Percentiles rank a stretch among this genome's conserved stretches.
phyloP scores from a whole-genome alignment of 2,113 vertebrate species.

The Lepus americanus region DNA sequence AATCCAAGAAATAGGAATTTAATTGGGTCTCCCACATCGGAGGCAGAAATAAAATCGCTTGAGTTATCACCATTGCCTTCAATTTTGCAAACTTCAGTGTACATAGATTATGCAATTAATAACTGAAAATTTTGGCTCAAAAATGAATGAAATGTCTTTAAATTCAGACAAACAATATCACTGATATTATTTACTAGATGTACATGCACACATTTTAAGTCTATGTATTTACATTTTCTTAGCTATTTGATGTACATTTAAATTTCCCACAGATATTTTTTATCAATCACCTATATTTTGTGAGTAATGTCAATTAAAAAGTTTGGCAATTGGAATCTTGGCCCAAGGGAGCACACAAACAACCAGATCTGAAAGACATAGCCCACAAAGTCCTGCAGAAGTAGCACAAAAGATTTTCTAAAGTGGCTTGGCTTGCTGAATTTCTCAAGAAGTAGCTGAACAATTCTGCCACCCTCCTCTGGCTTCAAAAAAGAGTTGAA shows the following conservation, averaged over 20 bases:
- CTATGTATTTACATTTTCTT: not conserved
- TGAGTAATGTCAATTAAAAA: not conserved
- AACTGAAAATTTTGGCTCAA: not conserved
- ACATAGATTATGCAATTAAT: not conserved
- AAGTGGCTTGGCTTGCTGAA: no score
- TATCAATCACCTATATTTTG: not conserved
- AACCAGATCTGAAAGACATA: no score
- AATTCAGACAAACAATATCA: not conserved
- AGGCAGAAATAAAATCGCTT: no score
- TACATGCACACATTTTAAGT: not conserved
- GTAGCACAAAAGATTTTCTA: no score
- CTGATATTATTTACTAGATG: not conserved
- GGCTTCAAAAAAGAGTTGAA: no score
- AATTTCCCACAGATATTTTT: not conserved
- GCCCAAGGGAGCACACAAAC: no score
- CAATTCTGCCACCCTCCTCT: no score
- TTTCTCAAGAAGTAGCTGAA: no score
- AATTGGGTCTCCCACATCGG: no score
- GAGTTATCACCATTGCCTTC: no score
- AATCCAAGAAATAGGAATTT: no score
- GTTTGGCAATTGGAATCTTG: not conserved
- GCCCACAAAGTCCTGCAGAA: no score
- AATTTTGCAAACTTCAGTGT: not conserved
- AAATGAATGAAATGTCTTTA: not conserved
- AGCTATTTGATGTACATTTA: not conserved